Base-by-base conservation (phyloP, 2,888 invertebrate genomes). In the Oxycera nigricornis region DNA sequence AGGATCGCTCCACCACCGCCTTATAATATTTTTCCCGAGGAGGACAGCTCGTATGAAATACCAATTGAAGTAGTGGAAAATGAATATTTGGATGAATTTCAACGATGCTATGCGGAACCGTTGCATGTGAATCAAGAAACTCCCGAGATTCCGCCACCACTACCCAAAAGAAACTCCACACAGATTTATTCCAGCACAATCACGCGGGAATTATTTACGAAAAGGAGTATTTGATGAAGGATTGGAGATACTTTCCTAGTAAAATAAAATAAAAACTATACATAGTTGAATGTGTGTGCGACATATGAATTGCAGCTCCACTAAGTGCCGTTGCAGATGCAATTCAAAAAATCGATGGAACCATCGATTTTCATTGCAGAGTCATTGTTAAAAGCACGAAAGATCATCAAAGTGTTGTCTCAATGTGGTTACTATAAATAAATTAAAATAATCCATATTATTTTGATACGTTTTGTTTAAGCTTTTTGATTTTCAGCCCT, bases 121-220 rank as follows among this genome's bases (percentile, higher is more conserved):
- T 68, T 77, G 1, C 80, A 80, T 24, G 76, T 76, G 11, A 79
- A 78, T 61, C 77, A 77, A 2, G 79, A 73, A 24, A 80, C 79
- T 59, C 81, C 81, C 0, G 74, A 73, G 4, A 79, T 80, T 3
- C 83, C 83, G 9, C 84, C 83, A 14, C 83, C 83, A 1, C 72
- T 83, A 61, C 83, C 83, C 0, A 83, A 83, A 76, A 80, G 83
- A 4, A 83, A 83, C 35, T 80, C 81, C 0, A 76, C 59, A 24
- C 74, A 72, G 52, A 67, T 70, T 26, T 68, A 75, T 35, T 55
- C 31, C 6, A 31, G 55, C n/a, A 14, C 28, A 52, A 31, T 11
- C 2, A 35, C 39, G 2, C 4, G 65, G 31, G 52, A 55, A 22
- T 31, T 20, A 2, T 55, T 70, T 55, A 55, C 31, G 1, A 70